Percentiles rank a stretch among this genome's conserved stretches.
Evolutionary conservation across 2,113 vertebrate genomes (phyloP).

Genomic region (Tupaia tana): DNA sequence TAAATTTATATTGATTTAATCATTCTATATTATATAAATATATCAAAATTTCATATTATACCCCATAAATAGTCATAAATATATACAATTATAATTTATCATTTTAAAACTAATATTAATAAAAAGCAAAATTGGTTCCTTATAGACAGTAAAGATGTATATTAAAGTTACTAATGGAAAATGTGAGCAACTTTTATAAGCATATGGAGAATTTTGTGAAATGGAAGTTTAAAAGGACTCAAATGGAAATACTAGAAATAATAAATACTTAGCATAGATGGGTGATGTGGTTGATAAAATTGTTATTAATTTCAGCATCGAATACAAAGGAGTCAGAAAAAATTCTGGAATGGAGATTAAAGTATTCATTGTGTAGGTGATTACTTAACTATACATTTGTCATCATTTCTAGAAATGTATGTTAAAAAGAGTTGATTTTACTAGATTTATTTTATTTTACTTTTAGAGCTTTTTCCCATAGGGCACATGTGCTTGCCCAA

Average conservation of each 20-base stretch:
- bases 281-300: neutral
- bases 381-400: neutral
- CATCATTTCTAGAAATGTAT: neutral
- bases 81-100: no score
- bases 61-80: no score
- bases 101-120: no score
- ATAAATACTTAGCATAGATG: neutral
- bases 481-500: no score
- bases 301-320: neutral
- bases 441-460: no score
- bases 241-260: neutral
- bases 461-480: no score
- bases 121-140: no score
- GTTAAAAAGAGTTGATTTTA: neutral
- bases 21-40: no score
- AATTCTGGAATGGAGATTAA: neutral
- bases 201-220: neutral
- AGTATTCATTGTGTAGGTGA: neutral
- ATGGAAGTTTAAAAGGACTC: neutral
- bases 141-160: no score
- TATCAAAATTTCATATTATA: no score
- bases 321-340: neutral
- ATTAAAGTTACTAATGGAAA: neutral
- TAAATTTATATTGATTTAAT: no score
- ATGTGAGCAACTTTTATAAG: neutral